Percentiles rank a stretch among this genome's conserved stretches.
Evolutionary conservation across 2,113 vertebrate species (phyloP).

Genomic region (Myrmecobius fasciatus): DNA sequence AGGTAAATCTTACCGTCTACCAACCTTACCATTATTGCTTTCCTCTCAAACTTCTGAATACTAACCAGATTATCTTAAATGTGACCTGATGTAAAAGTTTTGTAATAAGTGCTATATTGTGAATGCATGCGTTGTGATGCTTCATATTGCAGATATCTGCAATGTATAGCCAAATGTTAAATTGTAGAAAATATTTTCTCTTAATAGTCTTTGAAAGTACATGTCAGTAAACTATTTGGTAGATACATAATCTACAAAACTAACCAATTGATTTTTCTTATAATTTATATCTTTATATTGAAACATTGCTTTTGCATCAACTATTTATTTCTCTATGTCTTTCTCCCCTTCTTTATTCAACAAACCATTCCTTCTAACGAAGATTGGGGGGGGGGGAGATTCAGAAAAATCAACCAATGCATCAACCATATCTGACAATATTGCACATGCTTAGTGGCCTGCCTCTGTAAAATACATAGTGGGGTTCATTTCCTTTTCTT

Average conservation of each 20-base stretch:
- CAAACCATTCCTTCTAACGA: neutral
- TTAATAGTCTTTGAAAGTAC: neutral
- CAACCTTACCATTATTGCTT: neutral
- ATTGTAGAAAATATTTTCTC: neutral
- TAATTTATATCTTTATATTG: neutral
- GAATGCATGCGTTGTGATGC: neutral
- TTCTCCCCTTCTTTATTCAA: neutral
- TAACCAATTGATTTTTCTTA: neutral
- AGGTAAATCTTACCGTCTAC: slow-evolving; percentile 17
- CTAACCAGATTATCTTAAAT: slow-evolving; percentile 22
- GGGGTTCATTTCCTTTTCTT: neutral
- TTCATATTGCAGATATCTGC: neutral
- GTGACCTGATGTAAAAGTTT: neutral
- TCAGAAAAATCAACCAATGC: neutral
- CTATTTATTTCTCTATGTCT: neutral
- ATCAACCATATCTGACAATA: neutral
- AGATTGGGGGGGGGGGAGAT: neutral
- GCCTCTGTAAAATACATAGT: neutral
- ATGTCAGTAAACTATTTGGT: neutral
- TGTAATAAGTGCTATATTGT: neutral
- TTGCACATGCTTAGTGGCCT: neutral
- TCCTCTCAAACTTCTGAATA: neutral
- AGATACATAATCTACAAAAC: neutral
- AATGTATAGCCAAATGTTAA: neutral
- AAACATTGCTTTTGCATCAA: neutral